Evolutionary conservation across 2,888 invertebrate genomes (phyloP).

Genomic region (Alitta virens): DNA sequence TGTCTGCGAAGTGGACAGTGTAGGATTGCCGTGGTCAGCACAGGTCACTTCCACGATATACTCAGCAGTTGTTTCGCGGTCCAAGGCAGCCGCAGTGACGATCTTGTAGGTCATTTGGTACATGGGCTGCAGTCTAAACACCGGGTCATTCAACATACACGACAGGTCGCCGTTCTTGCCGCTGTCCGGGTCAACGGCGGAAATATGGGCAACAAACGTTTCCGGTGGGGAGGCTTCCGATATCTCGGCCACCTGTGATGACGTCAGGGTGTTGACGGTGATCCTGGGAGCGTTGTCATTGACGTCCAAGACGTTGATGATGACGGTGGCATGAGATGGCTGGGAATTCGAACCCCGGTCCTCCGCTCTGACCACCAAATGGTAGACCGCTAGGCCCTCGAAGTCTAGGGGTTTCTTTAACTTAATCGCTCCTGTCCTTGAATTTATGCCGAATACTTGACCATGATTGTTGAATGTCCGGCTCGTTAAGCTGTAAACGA

Average conservation of each 20-base stretch:
- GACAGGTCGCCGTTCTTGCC: constrained; percentile 80
- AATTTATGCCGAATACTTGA: constrained; percentile 3
- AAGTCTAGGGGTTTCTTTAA: constrained; percentile 10
- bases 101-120: constrained; percentile 45
- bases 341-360: constrained; percentile 7
- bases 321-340: constrained; percentile 7
- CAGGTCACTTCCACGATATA: constrained; percentile 59
- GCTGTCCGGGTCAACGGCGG: constrained; percentile 77
- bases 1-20: constrained; percentile 61
- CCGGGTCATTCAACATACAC: constrained; percentile 29
- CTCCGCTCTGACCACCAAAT: constrained; percentile 10
- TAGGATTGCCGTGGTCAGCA: constrained; percentile 78
- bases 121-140: constrained; percentile 37
- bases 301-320: constrained; percentile 33
- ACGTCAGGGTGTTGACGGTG: constrained; percentile 33
- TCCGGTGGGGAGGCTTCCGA: constrained; percentile 83
- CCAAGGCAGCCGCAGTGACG: constrained; percentile 57
- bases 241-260: constrained; percentile 55
- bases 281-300: constrained; percentile 43
- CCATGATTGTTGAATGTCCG: constrained; percentile 3
- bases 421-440: constrained; percentile 1
- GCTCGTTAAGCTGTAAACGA: constrained; percentile 11
- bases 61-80: constrained; percentile 38
- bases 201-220: constrained; percentile 70
- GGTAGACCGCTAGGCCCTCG: constrained; percentile 11